Evolutionary conservation across 1,140 invertebrate genomes (phyloP).

Genomic region (Wiebesia pumilae): DNA sequence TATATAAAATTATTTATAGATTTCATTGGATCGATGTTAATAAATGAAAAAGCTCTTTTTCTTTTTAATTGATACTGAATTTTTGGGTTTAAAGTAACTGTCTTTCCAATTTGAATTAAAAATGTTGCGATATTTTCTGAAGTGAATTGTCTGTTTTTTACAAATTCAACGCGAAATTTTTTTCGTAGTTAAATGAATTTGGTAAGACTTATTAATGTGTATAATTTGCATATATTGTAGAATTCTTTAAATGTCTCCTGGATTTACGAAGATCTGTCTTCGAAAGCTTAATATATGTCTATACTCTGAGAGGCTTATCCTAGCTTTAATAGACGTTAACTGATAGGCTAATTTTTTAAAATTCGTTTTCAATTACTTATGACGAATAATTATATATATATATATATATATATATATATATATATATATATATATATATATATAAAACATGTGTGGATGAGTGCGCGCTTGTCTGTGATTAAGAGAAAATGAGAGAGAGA

Average conservation of each 20-base stretch:
- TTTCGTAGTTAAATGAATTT: background rate
- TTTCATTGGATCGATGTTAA: too few species aligned
- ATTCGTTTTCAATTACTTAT: background rate
- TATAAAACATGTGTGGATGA: background rate
- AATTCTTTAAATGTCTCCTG: constrained; percentile 14
- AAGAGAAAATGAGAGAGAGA: background rate
- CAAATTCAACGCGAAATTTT: background rate
- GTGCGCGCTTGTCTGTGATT: background rate
- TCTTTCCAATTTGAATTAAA: too few species aligned
- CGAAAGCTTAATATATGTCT: background rate
- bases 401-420: too few species aligned
- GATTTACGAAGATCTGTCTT: constrained; percentile 1
- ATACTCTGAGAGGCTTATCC: background rate
- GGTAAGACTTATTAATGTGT: constrained; percentile 1
- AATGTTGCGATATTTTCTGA: background rate
- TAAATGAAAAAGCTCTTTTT: too few species aligned
- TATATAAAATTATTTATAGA: too few species aligned
- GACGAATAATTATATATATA: background rate
- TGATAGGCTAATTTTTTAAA: constrained; percentile 8
- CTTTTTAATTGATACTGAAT: too few species aligned
- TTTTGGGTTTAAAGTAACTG: too few species aligned
- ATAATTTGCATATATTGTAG: constrained; percentile 11
- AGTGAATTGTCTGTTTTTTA: background rate
- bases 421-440: too few species aligned
- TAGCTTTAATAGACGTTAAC: constrained; percentile 5